Conservation (phyloP, 2,797 vertebrate genomes). For the Myiotriccus ornatus region DNA sequence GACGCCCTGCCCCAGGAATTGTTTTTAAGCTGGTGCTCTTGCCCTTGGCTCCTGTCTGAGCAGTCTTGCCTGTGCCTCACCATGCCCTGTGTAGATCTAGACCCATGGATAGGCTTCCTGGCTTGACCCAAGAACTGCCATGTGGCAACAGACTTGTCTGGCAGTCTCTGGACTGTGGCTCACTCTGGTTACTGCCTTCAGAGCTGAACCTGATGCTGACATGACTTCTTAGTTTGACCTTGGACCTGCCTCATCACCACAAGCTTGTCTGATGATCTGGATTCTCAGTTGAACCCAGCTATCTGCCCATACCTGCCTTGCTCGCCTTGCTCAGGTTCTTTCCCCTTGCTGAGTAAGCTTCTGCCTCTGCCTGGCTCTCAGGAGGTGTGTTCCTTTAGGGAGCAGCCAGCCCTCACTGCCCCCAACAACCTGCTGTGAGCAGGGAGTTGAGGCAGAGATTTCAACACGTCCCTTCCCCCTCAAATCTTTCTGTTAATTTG, state of each 20-base stretch:
- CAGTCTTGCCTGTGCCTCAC: background rate
- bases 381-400: background rate
- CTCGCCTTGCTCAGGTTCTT: background rate
- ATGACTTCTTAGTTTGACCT: background rate
- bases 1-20: background rate
- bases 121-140: background rate
- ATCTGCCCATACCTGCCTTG: background rate
- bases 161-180: background rate
- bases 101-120: background rate
- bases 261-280: background rate
- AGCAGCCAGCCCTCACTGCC: background rate
- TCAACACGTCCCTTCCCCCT: background rate
- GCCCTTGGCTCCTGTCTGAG: background rate
- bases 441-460: background rate
- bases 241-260: background rate
- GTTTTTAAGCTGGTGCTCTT: background rate
- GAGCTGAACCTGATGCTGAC: background rate
- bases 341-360: background rate
- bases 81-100: background rate
- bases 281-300: background rate
- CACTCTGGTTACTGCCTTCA: background rate
- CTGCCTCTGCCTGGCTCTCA: background rate
- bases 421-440: background rate
- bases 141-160: background rate
- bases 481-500: background rate